A percentile compares a stretch with the other conserved stretches of the same genome.
These are phyloP conservation scores for Onthophagus sagittarius DNA, from an alignment of 2,888 invertebrate species.

Conservation along the genomic window DNA sequence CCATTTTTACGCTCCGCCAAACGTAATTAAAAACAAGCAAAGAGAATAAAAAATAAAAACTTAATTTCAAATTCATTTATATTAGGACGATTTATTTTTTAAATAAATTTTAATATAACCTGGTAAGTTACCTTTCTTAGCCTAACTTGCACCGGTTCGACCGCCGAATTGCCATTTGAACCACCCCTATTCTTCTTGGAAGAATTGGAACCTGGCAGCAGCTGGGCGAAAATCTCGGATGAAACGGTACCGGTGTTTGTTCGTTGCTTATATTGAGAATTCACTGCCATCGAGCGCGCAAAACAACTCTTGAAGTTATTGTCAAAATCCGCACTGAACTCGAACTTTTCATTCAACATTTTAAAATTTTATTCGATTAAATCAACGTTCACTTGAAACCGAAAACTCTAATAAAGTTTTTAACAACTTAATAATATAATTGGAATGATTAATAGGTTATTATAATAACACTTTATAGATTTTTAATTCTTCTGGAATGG, in stretches of 20 bases:
- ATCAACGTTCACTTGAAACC: not conserved
- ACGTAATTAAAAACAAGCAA: not conserved
- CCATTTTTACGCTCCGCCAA: not conserved
- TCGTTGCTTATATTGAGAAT: slow-evolving; percentile 40
- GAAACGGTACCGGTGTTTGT: slow-evolving; percentile 6
- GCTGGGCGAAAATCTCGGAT: slow-evolving; percentile 15
- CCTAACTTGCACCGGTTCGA: slow-evolving; percentile 13
- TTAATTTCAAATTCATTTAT: not conserved
- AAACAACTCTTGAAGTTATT: slow-evolving; percentile 45
- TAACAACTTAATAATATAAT: not conserved
- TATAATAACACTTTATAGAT: not conserved
- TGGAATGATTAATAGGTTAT: not conserved
- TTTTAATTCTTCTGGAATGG: not conserved
- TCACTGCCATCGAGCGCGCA: slow-evolving; percentile 45
- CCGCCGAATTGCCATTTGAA: slow-evolving; percentile 12
- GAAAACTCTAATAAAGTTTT: not conserved
- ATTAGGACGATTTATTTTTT: not conserved
- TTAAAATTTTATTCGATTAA: slow-evolving; percentile 16
- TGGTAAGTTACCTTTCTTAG: slow-evolving; percentile 8
- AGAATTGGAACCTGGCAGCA: slow-evolving; percentile 21
- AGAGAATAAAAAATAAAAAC: not conserved
- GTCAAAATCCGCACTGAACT: slow-evolving; percentile 38
- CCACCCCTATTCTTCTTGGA: slow-evolving; percentile 21
- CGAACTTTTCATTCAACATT: slow-evolving; percentile 36
- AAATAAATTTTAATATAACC: not conserved